These are phyloP conservation scores for Eristalis intricaria DNA, from an alignment of 2,888 invertebrate genomes.

Conservation along the genomic window DNA sequence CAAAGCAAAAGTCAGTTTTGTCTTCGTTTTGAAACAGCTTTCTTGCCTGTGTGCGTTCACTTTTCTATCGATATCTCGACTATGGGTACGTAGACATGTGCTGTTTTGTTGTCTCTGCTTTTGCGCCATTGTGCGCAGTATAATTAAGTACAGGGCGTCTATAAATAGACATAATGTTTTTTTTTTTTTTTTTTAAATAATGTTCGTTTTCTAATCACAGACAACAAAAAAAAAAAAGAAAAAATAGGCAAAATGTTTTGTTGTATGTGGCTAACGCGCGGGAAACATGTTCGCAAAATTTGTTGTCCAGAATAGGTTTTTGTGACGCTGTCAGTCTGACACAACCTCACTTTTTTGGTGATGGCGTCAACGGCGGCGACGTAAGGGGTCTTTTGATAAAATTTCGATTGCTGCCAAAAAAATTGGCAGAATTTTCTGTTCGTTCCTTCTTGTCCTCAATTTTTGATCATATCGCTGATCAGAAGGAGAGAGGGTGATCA, in stretches of 20 bases:
- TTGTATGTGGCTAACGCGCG: not conserved
- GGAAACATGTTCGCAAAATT: not conserved
- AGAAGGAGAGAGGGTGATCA: too few relatives aligned
- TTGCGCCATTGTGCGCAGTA: conserved; percentile 50
- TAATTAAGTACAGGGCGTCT: conserved; percentile 40
- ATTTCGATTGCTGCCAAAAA: too few relatives aligned
- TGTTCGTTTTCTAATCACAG: conserved; percentile 38
- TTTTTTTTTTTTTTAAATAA: conserved; percentile 7
- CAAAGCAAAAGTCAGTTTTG: not conserved
- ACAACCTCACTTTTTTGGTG: too few relatives aligned
- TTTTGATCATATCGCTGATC: too few relatives aligned
- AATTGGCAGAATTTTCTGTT: too few relatives aligned
- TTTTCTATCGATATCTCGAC: not conserved
- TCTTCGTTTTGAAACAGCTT: not conserved
- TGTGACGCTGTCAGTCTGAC: too few relatives aligned
- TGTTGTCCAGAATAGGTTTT: too few relatives aligned
- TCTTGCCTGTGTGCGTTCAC: not conserved
- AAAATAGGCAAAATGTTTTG: not conserved
- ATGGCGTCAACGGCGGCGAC: too few relatives aligned
- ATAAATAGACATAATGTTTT: conserved; percentile 48
- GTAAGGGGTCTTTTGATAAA: too few relatives aligned
- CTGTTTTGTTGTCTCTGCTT: conserved; percentile 7
- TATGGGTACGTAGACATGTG: not conserved
- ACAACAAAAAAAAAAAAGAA: conserved; percentile 20
- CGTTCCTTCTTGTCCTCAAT: too few relatives aligned